Conservation (phyloP, 2,797 vertebrate genomes). For the Eulemur coronatus region DNA sequence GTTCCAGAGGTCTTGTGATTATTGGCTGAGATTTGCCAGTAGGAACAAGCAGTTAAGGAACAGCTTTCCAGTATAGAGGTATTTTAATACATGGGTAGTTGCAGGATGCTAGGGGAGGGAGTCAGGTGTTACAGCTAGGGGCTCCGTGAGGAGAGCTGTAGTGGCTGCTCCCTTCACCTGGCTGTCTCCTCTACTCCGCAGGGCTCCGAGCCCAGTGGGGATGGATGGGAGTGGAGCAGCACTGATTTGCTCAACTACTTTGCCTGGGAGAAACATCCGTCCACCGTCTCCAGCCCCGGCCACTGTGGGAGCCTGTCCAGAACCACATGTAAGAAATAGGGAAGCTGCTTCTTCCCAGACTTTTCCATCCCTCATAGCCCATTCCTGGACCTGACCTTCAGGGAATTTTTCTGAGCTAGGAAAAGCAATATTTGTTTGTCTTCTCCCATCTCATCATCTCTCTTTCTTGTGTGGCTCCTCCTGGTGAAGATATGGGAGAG, state of each 20-base stretch:
- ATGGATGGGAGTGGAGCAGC: conserved; percentile 52
- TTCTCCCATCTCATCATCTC: not conserved
- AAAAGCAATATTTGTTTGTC: not conserved
- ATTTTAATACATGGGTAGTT: not conserved
- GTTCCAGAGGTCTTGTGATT: not conserved
- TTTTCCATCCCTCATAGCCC: not conserved
- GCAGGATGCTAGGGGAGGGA: not conserved
- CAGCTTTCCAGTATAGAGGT: not conserved
- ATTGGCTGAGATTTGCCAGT: not conserved
- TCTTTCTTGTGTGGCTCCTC: not conserved
- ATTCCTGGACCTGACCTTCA: not conserved
- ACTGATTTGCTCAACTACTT: not conserved
- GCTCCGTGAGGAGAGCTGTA: not conserved
- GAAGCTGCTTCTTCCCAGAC: fast-evolving
- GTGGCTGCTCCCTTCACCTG: not conserved
- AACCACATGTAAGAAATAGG: not conserved
- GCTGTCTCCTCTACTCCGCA: not conserved
- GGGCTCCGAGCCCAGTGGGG: conserved; percentile 3
- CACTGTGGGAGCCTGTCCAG: conserved; percentile 27
- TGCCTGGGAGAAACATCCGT: conserved; percentile 33
- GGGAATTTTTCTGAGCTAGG: not conserved
- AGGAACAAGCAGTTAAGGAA: not conserved
- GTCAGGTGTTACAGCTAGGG: not conserved
- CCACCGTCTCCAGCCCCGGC: not conserved
- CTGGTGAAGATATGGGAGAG: not conserved